Conservation (phyloP, 2,888 invertebrate species). For the Chymomyza fuscimana region DNA sequence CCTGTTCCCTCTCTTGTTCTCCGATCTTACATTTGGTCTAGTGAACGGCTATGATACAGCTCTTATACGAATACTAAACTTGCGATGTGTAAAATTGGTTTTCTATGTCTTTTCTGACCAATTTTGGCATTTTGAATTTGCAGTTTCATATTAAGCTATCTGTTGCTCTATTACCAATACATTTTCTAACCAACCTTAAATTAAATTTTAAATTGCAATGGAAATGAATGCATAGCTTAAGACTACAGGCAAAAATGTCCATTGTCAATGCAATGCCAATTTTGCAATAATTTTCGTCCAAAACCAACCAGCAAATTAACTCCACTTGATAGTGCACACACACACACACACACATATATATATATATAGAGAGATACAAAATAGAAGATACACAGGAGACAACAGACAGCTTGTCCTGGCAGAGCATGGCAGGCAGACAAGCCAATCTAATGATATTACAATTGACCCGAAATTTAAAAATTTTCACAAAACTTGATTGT, state of each 20-base stretch:
- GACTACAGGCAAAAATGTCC: conserved; percentile 14
- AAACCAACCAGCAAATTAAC: conserved; percentile 28
- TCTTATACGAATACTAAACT: too few relatives aligned
- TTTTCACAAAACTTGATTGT: conserved; percentile 3
- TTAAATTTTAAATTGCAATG: neutral
- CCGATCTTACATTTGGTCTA: too few relatives aligned
- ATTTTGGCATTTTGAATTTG: neutral
- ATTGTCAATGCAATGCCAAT: conserved; percentile 15
- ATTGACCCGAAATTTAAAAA: conserved; percentile 25
- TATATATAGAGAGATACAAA: neutral
- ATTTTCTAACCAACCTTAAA: neutral
- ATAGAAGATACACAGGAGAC: neutral
- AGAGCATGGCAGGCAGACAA: neutral
- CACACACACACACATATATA: neutral
- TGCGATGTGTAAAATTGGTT: too few relatives aligned
- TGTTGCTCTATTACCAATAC: neutral
- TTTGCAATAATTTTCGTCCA: conserved; percentile 3
- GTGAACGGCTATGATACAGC: too few relatives aligned
- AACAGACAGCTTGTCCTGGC: neutral
- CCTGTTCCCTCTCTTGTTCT: too few relatives aligned
- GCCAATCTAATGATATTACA: conserved; percentile 30
- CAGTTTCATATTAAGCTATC: neutral
- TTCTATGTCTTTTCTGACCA: too few relatives aligned
- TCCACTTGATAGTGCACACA: conserved; percentile 2
- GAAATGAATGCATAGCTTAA: neutral